phyloP scores from a whole-genome alignment of 1,140 invertebrate species.

The Pantala flavescens region DNA sequence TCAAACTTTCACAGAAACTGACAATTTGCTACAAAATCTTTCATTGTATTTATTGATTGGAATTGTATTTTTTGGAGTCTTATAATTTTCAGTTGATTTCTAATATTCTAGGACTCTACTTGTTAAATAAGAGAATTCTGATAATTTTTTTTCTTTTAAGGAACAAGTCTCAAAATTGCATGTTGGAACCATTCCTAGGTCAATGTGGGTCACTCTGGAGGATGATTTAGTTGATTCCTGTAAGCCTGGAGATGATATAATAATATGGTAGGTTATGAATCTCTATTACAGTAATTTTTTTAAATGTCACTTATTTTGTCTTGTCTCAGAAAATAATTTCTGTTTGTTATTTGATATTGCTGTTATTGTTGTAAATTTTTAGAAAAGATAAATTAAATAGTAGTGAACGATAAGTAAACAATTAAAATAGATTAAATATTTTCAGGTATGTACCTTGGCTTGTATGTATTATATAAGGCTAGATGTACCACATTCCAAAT shows the following conservation, averaged over 20 bases:
- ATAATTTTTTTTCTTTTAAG: slow-evolving; percentile 35
- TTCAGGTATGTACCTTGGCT: too few species aligned
- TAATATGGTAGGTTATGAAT: slow-evolving; percentile 66
- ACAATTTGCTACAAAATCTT: too few species aligned
- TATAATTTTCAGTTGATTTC: slow-evolving; percentile 51
- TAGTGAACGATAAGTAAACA: too few species aligned
- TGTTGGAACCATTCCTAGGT: slow-evolving; percentile 62
- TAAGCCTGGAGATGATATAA: slow-evolving; percentile 80
- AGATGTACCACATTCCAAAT: too few species aligned
- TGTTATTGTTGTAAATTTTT: too few species aligned
- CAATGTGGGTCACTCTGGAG: slow-evolving; percentile 68
- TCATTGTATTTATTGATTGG: too few species aligned
- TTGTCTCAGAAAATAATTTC: slow-evolving; percentile 5
- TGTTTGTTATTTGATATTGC: slow-evolving; percentile 14
- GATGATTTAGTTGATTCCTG: slow-evolving; percentile 80
- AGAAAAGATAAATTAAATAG: too few species aligned
- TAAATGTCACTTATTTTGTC: not conserved
- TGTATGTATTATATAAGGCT: too few species aligned
- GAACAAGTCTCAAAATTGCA: slow-evolving; percentile 61
- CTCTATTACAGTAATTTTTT: not conserved
- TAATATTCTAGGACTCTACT: slow-evolving; percentile 18
- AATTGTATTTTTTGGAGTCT: too few species aligned
- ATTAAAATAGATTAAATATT: too few species aligned
- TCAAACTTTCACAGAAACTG: too few species aligned
- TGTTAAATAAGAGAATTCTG: slow-evolving; percentile 15